These are phyloP conservation scores for Oegoconia quadripuncta DNA, from an alignment of 2,888 invertebrate species.

Conservation along the genomic window DNA sequence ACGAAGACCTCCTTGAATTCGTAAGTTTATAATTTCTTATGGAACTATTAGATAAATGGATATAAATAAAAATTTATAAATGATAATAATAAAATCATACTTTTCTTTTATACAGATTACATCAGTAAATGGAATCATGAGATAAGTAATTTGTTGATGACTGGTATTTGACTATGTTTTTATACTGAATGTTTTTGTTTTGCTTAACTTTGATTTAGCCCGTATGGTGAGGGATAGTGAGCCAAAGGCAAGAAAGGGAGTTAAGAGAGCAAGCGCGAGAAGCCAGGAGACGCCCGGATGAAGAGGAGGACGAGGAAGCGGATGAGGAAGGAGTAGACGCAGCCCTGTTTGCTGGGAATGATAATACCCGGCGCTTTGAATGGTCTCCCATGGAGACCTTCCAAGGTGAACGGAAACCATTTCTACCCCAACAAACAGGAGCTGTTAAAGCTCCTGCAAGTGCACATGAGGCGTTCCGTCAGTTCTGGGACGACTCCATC, in stretches of 20 bases:
- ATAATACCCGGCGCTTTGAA: background rate
- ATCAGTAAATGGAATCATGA: too few species aligned
- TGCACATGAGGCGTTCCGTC: slow-evolving; percentile 11
- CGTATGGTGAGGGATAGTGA: too few species aligned
- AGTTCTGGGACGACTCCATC: slow-evolving; percentile 14
- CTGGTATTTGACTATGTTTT: too few species aligned
- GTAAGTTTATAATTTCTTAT: too few species aligned
- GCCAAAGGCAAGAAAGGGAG: background rate
- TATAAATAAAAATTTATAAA: too few species aligned
- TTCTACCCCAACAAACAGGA: background rate
- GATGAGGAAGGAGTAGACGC: slow-evolving; percentile 5
- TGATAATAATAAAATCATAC: too few species aligned
- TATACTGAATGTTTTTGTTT: too few species aligned
- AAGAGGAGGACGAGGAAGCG: background rate
- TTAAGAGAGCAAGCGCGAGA: background rate
- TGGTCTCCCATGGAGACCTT: background rate
- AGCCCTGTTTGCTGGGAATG: background rate
- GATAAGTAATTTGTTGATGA: too few species aligned
- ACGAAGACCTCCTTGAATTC: too few species aligned
- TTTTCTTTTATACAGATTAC: too few species aligned
- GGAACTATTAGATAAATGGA: too few species aligned
- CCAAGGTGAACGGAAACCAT: background rate
- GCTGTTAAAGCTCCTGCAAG: background rate
- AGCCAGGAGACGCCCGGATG: background rate
- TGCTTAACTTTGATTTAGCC: too few species aligned